Conservation (phyloP, 2,113 vertebrate species). For the Orycteropus afer region DNA sequence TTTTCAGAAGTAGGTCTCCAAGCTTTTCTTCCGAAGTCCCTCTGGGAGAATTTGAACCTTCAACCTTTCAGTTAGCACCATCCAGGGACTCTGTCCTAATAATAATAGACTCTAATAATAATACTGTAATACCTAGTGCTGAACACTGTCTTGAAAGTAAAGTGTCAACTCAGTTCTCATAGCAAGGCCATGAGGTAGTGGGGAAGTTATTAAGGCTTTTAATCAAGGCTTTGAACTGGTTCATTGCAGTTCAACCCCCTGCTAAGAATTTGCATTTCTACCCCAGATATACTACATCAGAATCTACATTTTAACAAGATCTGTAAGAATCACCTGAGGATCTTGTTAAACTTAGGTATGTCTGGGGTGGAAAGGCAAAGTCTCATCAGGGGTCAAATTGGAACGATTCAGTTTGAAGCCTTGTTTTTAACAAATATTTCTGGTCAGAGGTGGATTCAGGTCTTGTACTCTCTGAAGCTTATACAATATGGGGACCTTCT, state of each 20-base stretch:
- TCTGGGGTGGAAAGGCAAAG: too few relatives aligned
- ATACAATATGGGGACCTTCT: too few relatives aligned
- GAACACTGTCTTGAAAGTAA: not conserved
- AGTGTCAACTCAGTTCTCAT: rapidly evolving
- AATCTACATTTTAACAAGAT: too few relatives aligned
- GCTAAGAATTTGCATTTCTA: too few relatives aligned
- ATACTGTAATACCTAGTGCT: not conserved
- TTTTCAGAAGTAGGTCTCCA: not conserved
- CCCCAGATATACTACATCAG: too few relatives aligned
- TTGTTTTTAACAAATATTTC: not conserved
- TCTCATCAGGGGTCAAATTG: too few relatives aligned
- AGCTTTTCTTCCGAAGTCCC: not conserved
- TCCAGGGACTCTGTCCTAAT: not conserved
- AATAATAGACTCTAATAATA: not conserved
- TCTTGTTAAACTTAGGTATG: too few relatives aligned
- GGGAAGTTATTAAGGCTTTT: not conserved
- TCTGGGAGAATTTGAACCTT: not conserved
- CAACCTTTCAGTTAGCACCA: not conserved
- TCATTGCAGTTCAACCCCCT: too few relatives aligned
- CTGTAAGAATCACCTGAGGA: too few relatives aligned
- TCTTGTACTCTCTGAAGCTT: not conserved
- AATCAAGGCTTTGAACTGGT: too few relatives aligned
- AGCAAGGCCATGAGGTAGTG: rapidly evolving
- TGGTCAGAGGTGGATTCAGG: not conserved
- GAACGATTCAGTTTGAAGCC: too few relatives aligned